Evolutionary conservation across 2,797 vertebrate species (phyloP), one percentile per base, ranked within the genome.

Genomic region (Sebastes hubbsi): DNA sequence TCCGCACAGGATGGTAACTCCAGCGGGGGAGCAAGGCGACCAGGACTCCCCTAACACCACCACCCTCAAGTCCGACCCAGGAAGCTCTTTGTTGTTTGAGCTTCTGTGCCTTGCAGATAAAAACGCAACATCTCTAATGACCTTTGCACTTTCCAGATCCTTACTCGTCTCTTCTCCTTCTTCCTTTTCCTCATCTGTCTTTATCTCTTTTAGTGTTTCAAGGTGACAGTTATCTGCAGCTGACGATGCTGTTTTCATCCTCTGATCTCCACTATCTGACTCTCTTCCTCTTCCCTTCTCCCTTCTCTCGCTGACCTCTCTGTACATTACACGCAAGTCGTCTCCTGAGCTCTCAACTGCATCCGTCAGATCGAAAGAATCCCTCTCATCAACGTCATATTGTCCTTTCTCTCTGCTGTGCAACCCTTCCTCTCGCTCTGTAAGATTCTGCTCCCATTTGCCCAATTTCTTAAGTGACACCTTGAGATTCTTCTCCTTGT

Each of bases 21-120:
- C 92, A 1, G 79, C 67, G 8, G 89, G 88, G 30, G 78, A 84
- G 22, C 66, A 67, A 1, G 89, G 66, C 2, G 95, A 95, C 94
- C 94, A 93, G 4, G 89, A 77, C 87, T 95, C 95, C n/a, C 93
- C 92, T 8, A 96, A 71, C 30, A 96, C 77, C 81, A 95, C 36
- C 56, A 96, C 77, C 52, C 84, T 94, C 34, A 94, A 55, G 32
- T 91, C 84, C 2, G 81, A 63, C n/a, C 38, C 55, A 0, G 52
- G 27, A 20, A 18, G 18, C 42, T 55, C 60, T 71, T 63, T 81
- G 84, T 36, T 61, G 72, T 82, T 75, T 27, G 65, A 59, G 20
- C 25, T 3, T 56, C 8, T 29, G 18, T 32, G 72, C 77, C 72
- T 49, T 2, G 36, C 27, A 46, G 87, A 69, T 29, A 82, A 82